Evolutionary conservation across 2,888 invertebrate genomes (phyloP).

Genomic region (Thecophora atra): DNA sequence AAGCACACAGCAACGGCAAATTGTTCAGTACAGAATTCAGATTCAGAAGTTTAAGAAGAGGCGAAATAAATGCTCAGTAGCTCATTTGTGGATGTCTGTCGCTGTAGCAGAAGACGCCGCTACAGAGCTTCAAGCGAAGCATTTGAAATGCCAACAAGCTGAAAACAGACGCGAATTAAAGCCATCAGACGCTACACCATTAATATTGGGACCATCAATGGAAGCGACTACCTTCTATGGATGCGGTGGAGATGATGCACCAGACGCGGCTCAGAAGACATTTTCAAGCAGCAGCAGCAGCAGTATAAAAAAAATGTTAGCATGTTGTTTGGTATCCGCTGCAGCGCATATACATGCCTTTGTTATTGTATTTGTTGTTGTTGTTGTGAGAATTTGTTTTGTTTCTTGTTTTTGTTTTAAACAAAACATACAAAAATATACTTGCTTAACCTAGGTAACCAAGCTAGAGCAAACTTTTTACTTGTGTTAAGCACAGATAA

Average conservation of each 20-base stretch:
- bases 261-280: slow-evolving; percentile 17
- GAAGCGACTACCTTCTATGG: slow-evolving; percentile 7
- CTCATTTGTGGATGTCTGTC: slow-evolving; percentile 16
- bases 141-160: slow-evolving; percentile 32
- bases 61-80: neutral
- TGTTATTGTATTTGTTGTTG: slow-evolving; percentile 16
- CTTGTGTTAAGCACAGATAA: slow-evolving; percentile 39
- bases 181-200: slow-evolving; percentile 8
- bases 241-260: slow-evolving; percentile 21
- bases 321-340: neutral
- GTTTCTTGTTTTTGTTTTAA: neutral
- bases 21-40: slow-evolving; percentile 20
- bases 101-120: slow-evolving; percentile 30
- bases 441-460: slow-evolving; percentile 30
- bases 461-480: slow-evolving; percentile 39
- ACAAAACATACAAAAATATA: slow-evolving; percentile 22
- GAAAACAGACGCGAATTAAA: slow-evolving; percentile 22
- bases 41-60: slow-evolving; percentile 15
- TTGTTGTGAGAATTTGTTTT: slow-evolving; percentile 4
- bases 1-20: slow-evolving; percentile 15
- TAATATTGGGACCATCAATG: slow-evolving; percentile 24
- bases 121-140: slow-evolving; percentile 5
- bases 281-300: slow-evolving; percentile 1
- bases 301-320: slow-evolving; percentile 13
- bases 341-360: slow-evolving; percentile 22